These are phyloP conservation scores for Sarcophilus harrisii DNA, from an alignment of 2,797 vertebrate genomes.

Conservation along the genomic window DNA sequence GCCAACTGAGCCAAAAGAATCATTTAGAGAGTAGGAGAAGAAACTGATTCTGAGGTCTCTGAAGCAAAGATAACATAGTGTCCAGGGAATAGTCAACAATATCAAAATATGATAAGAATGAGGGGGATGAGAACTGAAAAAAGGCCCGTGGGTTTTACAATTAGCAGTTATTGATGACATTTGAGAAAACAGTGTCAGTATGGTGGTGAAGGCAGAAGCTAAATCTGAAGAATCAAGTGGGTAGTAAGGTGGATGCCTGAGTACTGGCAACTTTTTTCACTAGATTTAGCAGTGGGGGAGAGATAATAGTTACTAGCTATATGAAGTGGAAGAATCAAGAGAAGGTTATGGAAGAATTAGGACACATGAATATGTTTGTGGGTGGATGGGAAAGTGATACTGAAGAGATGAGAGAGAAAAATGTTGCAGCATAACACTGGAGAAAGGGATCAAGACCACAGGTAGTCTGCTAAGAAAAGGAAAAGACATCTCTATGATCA, in stretches of 20 bases:
- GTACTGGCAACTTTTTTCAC: neutral
- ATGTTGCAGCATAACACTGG: neutral
- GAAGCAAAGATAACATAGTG: neutral
- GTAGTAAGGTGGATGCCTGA: neutral
- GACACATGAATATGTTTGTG: neutral
- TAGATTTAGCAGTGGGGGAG: neutral
- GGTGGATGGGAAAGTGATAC: neutral
- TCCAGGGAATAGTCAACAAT: neutral
- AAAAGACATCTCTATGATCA: too few species aligned
- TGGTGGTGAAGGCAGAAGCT: neutral
- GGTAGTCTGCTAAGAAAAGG: neutral
- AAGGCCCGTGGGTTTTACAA: neutral
- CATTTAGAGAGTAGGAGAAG: neutral
- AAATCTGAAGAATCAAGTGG: neutral
- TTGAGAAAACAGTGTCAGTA: neutral
- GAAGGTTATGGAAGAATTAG: neutral
- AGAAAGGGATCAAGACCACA: neutral
- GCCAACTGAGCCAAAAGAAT: neutral
- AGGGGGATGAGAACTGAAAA: neutral
- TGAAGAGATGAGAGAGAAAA: neutral
- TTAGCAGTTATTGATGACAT: neutral
- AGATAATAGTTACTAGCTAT: neutral
- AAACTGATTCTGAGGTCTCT: neutral
- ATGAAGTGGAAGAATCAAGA: neutral
- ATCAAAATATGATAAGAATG: neutral